phyloP scores from a whole-genome alignment of 2,888 invertebrate species.

The Mythimna ferrago region DNA sequence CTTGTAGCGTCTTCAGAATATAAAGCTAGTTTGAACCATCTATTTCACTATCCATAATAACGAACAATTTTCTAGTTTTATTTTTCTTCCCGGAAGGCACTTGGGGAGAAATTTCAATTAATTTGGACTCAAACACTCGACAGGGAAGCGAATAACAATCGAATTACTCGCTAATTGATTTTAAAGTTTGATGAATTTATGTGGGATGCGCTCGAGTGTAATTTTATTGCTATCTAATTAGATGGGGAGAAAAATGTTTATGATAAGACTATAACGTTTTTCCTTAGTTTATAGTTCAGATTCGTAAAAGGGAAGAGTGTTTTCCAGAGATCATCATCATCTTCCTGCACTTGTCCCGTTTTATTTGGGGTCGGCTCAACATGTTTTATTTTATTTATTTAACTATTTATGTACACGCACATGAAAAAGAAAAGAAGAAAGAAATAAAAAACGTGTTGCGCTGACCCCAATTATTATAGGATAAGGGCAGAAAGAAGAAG shows the following conservation, averaged over 20 bases:
- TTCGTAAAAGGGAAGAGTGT: too few relatives aligned
- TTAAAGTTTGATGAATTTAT: constrained; percentile 58
- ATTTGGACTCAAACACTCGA: constrained; percentile 59
- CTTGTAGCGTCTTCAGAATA: constrained; percentile 32
- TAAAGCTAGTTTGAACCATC: constrained; percentile 12
- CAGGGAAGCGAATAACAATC: constrained; percentile 48
- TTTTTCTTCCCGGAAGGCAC: constrained; percentile 36
- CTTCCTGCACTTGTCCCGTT: too few relatives aligned
- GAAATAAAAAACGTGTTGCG: too few relatives aligned
- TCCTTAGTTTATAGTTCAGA: too few relatives aligned
- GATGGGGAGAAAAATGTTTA: constrained; percentile 1
- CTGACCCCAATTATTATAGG: too few relatives aligned
- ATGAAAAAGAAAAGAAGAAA: too few relatives aligned
- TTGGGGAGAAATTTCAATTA: constrained; percentile 61
- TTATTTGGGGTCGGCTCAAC: too few relatives aligned
- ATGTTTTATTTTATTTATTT: too few relatives aligned
- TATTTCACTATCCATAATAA: constrained; percentile 22
- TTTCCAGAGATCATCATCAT: too few relatives aligned
- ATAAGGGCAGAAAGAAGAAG: too few relatives aligned
- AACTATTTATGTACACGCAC: too few relatives aligned
- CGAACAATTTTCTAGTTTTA: constrained; percentile 28
- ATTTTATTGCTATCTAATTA: constrained; percentile 25
- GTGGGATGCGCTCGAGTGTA: constrained; percentile 36
- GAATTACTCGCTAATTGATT: constrained; percentile 60
- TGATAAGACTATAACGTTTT: background rate